phyloP scores from a whole-genome alignment of 2,888 invertebrate genomes.

The Scaptomyza parva region DNA sequence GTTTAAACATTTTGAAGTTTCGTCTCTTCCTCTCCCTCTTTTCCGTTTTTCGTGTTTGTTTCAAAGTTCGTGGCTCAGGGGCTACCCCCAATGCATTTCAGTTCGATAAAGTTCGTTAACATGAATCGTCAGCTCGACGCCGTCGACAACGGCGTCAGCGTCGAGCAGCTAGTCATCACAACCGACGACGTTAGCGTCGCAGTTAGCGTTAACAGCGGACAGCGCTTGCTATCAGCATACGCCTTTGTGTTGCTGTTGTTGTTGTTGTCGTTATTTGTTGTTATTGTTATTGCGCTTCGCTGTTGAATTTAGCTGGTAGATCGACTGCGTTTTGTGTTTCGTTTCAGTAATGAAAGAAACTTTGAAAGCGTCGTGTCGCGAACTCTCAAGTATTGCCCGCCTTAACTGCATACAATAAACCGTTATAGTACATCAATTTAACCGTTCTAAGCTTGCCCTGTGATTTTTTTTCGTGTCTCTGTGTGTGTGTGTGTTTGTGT shows the following conservation, averaged over 20 bases:
- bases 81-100: constrained; percentile 45
- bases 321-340: constrained; percentile 44
- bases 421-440: not conserved
- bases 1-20: constrained; percentile 1
- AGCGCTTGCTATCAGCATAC: constrained; percentile 48
- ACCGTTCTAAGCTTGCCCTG: not conserved
- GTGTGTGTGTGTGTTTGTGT: constrained; percentile 4
- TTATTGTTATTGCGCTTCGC: constrained; percentile 21
- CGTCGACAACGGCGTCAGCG: not conserved
- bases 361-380: constrained; percentile 64
- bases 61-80: constrained; percentile 9
- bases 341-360: constrained; percentile 65
- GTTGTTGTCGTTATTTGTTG: not conserved
- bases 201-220: constrained; percentile 19
- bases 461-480: constrained; percentile 14
- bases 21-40: not conserved
- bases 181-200: constrained; percentile 19
- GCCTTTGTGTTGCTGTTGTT: constrained; percentile 23
- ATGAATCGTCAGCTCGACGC: constrained; percentile 9
- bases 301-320: constrained; percentile 45
- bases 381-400: constrained; percentile 12
- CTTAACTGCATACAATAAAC: constrained; percentile 7
- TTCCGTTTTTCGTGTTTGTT: constrained; percentile 10
- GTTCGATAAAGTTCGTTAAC: constrained; percentile 70
- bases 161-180: constrained; percentile 38